phyloP scores from a whole-genome alignment of 2,113 vertebrate genomes.

The Thalassarche chlororhynchos region DNA sequence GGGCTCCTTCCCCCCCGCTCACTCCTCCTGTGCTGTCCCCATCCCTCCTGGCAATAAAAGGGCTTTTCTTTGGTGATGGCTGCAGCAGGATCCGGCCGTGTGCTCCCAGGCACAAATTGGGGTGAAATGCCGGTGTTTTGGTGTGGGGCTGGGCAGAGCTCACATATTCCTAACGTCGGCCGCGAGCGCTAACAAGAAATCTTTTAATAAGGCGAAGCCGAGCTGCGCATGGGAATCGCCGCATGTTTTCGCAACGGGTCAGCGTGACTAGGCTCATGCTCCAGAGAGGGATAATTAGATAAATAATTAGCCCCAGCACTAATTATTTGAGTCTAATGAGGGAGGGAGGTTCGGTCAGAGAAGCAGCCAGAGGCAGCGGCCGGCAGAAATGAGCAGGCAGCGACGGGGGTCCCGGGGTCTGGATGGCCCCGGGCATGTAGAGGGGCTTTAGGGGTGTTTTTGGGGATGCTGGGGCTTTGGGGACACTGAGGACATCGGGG shows the following conservation, averaged over 20 bases:
- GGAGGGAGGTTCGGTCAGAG: not conserved
- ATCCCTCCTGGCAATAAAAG: conserved; percentile 2
- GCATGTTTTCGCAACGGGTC: accelerated
- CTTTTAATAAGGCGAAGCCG: not conserved
- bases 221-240: accelerated
- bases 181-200: accelerated
- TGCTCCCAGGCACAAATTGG: not conserved
- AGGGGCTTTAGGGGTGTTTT: no score
- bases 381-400: not conserved
- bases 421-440: not conserved
- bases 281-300: not conserved
- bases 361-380: not conserved
- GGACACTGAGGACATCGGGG: not conserved
- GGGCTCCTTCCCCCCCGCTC: not conserved
- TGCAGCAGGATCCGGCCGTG: no score
- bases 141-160: not conserved
- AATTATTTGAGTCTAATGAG: not conserved
- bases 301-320: not conserved
- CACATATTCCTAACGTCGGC: accelerated
- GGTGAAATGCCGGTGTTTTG: not conserved
- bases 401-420: no score
- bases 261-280: accelerated
- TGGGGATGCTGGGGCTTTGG: not conserved
- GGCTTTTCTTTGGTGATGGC: conserved; percentile 36
- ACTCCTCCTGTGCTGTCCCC: accelerated